Evolutionary conservation across 2,888 invertebrate species (phyloP).

Genomic region (Drosophila crucigera): DNA sequence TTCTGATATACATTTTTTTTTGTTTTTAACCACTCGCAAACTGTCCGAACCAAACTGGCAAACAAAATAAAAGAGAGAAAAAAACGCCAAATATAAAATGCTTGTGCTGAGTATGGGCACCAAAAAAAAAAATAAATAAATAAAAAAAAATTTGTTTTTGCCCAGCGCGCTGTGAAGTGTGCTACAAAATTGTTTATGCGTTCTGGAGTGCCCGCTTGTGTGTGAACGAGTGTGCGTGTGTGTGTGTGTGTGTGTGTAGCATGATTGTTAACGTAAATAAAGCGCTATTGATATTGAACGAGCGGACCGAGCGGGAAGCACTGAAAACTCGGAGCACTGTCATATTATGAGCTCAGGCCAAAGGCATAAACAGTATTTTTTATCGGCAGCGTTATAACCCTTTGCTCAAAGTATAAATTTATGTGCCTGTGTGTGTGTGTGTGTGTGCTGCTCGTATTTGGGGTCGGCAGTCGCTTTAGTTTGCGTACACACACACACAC

Average conservation of each 20-base stretch:
- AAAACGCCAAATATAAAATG: slow-evolving; percentile 39
- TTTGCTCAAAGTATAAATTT: slow-evolving; percentile 24
- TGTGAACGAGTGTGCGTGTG: slow-evolving; percentile 3
- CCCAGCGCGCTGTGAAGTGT: slow-evolving; percentile 56
- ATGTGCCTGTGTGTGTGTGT: slow-evolving; percentile 2
- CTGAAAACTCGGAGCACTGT: slow-evolving; percentile 42
- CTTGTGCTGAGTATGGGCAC: no score
- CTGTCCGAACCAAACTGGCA: slow-evolving; percentile 36
- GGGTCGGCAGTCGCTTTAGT: slow-evolving; percentile 61
- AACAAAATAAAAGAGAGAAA: slow-evolving; percentile 45
- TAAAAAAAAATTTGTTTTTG: slow-evolving; percentile 17
- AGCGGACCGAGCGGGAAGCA: slow-evolving; percentile 7
- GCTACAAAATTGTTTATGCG: slow-evolving; percentile 67
- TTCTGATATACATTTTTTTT: background rate
- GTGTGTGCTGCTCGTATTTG: slow-evolving; percentile 23
- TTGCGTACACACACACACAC: slow-evolving; percentile 30
- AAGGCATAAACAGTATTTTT: slow-evolving; percentile 65
- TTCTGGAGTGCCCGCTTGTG: slow-evolving; percentile 10
- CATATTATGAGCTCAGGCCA: slow-evolving; percentile 63
- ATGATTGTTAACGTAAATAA: slow-evolving; percentile 66
- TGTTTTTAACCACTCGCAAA: slow-evolving; percentile 57
- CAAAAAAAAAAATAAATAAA: slow-evolving; percentile 17
- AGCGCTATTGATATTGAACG: slow-evolving; percentile 70
- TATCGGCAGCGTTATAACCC: slow-evolving; percentile 58
- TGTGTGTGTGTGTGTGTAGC: slow-evolving; percentile 14